A percentile compares a stretch with the other conserved stretches of the same genome.
Conservation (phyloP, 2,113 vertebrate species). For the Pseudorhombus dupliciocellatus region DNA sequence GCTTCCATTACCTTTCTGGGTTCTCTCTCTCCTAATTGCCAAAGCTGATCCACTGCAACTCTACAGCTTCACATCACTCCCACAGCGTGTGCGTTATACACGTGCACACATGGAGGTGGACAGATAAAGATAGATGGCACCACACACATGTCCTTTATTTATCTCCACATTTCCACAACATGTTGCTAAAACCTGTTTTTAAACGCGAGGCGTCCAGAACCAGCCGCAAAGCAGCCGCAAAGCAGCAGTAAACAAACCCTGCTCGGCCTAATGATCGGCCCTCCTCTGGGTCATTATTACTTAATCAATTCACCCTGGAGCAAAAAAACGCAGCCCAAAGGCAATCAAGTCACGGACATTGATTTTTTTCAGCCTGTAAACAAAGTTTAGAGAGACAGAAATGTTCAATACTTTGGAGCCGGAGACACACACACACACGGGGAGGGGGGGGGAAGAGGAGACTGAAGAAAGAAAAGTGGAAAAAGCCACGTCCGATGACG, state of each 20-base stretch:
- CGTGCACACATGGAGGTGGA: conserved; percentile 44
- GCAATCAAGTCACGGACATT: conserved; percentile 85
- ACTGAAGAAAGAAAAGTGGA: conserved; percentile 50
- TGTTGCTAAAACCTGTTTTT: not conserved
- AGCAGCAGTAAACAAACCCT: conserved; percentile 76
- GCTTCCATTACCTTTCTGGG: conserved; percentile 77
- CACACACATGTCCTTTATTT: not conserved
- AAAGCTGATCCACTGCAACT: conserved; percentile 76
- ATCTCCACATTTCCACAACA: not conserved
- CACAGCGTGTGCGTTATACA: conserved; percentile 61
- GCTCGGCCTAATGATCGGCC: conserved; percentile 83
- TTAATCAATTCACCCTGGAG: conserved; percentile 92
- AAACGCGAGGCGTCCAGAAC: conserved; percentile 55
- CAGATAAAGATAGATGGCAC: not conserved
- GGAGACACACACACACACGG: conserved; percentile 38
- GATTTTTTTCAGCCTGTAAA: conserved; percentile 84
- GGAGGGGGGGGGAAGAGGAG: conserved; percentile 26
- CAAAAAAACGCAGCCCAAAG: conserved; percentile 83
- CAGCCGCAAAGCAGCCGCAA: conserved; percentile 43
- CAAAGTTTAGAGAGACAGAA: conserved; percentile 85
- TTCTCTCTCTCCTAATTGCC: conserved; percentile 80
- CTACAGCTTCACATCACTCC: conserved; percentile 77
- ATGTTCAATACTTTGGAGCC: conserved; percentile 77
- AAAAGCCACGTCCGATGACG: conserved; percentile 61
- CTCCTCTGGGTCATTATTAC: conserved; percentile 91